Evolutionary conservation across 2,888 invertebrate genomes (phyloP), one percentile per base, ranked within the genome.

Genomic region (Sinotaia quadrata): DNA sequence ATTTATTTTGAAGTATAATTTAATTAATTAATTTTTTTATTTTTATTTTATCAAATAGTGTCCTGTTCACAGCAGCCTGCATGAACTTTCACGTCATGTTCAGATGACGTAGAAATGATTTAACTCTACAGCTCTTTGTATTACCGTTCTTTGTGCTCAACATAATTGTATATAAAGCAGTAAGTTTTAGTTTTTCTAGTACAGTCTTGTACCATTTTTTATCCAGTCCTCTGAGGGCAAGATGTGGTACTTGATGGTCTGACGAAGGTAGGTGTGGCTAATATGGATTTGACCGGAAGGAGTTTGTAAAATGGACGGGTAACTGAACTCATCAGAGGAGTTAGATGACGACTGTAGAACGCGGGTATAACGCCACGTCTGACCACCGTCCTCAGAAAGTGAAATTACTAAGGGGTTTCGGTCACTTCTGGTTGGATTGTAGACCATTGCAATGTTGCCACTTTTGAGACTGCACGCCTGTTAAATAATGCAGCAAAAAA

Each of bases 141-240:
- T n/a, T n/a, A n/a, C n/a, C n/a, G n/a, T n/a, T n/a, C n/a, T n/a
- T n/a, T n/a, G n/a, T n/a, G n/a, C n/a, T n/a, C n/a, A n/a, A n/a
- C n/a, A n/a, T n/a, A n/a, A n/a, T n/a, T n/a, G n/a, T n/a, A n/a
- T n/a, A n/a, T n/a, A n/a, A n/a, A n/a, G n/a, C n/a, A n/a, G n/a
- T n/a, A n/a, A n/a, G n/a, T n/a, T n/a, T n/a, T n/a, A n/a, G n/a
- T n/a, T n/a, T n/a, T n/a, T n/a, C n/a, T n/a, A n/a, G n/a, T n/a
- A n/a, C n/a, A n/a, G n/a, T 51, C 7, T 12, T 51, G 24, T 10
- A n/a, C 31, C n/a, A 8, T 36, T 12, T 29, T 58, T 62, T 10
- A 74, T 74, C 72, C 74, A 74, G 0, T 63, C 52, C 52, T 74
- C 74, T 36, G 68, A 72, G 8, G 75, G 75, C 18, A 75, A 56